phyloP scores from a whole-genome alignment of 2,888 invertebrate species.

The Scaptomyza parva region DNA sequence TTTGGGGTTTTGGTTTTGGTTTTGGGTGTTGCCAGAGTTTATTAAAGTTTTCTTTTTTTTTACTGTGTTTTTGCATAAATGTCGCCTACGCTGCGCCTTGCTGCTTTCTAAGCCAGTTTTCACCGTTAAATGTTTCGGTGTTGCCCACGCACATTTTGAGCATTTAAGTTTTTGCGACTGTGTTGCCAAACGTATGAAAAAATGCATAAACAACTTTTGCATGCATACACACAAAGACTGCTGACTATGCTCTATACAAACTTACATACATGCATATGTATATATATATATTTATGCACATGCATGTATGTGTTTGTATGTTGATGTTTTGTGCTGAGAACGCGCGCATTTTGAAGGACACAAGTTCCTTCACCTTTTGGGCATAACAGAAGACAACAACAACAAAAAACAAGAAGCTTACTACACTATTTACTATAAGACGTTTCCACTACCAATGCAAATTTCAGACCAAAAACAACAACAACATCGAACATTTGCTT shows the following conservation, averaged over 20 bases:
- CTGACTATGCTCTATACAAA: conserved; percentile 21
- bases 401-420: conserved; percentile 45
- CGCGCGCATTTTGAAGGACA: conserved; percentile 79
- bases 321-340: conserved; percentile 35
- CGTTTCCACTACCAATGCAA: conserved; percentile 50
- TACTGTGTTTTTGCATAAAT: conserved; percentile 22
- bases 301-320: conserved; percentile 3
- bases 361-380: conserved; percentile 73
- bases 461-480: conserved; percentile 29
- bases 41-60: conserved; percentile 12
- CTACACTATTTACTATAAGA: conserved; percentile 73
- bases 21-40: conserved; percentile 39
- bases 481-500: conserved; percentile 21
- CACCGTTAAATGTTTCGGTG: conserved; percentile 42
- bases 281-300: conserved; percentile 3
- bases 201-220: conserved; percentile 35
- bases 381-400: conserved; percentile 33
- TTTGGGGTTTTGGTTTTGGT: conserved; percentile 19
- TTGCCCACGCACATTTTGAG: conserved; percentile 45
- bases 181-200: conserved; percentile 23
- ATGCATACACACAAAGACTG: not conserved
- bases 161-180: not conserved
- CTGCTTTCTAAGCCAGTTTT: conserved; percentile 61
- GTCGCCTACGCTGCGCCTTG: conserved; percentile 51
- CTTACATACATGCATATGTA: conserved; percentile 7